These are phyloP conservation scores for Oncorhynchus clarkii DNA, from an alignment of 2,113 vertebrate species.

Conservation along the genomic window DNA sequence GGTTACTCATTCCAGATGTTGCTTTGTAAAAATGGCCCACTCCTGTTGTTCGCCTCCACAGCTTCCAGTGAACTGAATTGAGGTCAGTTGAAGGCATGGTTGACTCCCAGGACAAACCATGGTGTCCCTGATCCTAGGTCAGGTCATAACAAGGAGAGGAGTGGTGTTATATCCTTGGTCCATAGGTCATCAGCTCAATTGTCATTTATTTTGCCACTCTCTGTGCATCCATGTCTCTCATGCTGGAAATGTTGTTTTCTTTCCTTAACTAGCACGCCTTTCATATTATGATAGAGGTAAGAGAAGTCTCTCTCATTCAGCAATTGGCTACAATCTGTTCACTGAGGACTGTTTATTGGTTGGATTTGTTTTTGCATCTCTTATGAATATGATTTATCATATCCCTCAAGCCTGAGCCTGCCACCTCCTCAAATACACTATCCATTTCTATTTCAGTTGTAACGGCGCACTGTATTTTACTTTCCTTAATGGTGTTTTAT, in stretches of 20 bases:
- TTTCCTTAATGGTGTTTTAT: conserved; percentile 26
- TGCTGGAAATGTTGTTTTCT: conserved; percentile 78
- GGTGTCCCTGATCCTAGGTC: not conserved
- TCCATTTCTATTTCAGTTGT: conserved; percentile 16
- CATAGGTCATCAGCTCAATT: conserved; percentile 7
- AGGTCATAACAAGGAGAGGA: not conserved
- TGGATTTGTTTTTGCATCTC: conserved; percentile 5
- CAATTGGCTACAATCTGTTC: conserved; percentile 27
- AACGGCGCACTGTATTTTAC: conserved; percentile 8
- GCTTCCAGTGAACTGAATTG: conserved; percentile 7
- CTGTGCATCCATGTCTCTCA: conserved; percentile 78
- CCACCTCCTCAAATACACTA: conserved; percentile 20
- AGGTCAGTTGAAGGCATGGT: not conserved
- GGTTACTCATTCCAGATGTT: conserved; percentile 4
- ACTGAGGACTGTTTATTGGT: conserved; percentile 1
- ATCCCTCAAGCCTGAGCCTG: conserved; percentile 23
- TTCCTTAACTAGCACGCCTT: conserved; percentile 93
- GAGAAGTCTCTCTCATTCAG: conserved; percentile 78
- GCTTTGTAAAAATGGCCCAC: not conserved
- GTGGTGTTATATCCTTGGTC: conserved; percentile 1
- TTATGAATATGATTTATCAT: conserved; percentile 1
- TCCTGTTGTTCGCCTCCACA: not conserved
- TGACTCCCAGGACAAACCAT: not conserved
- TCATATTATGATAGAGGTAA: conserved; percentile 99
- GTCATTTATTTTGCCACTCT: conserved; percentile 64